Conservation (phyloP, 2,797 vertebrate genomes). For the Melanotaenia pygmaea region DNA sequence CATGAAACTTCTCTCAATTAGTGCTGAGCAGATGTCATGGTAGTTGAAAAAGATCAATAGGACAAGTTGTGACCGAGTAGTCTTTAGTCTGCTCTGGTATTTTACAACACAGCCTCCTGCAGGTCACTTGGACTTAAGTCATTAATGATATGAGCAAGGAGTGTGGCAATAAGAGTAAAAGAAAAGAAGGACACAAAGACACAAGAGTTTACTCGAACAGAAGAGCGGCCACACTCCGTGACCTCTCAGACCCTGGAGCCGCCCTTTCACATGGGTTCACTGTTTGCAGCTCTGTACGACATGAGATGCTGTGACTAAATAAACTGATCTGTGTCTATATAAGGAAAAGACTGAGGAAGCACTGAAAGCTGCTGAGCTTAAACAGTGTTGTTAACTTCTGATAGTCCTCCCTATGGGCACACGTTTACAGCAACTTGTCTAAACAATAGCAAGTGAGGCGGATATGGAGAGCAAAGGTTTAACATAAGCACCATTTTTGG, state of each 20-base stretch:
- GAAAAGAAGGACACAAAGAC: constrained; percentile 60
- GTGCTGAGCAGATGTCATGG: constrained; percentile 74
- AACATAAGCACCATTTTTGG: constrained; percentile 63
- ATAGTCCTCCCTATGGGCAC: constrained; percentile 54
- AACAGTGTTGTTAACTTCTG: constrained; percentile 55
- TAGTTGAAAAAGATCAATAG: constrained; percentile 72
- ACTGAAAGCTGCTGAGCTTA: constrained; percentile 51
- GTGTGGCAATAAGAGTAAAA: constrained; percentile 46
- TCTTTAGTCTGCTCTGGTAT: constrained; percentile 35
- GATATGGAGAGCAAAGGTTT: constrained; percentile 44
- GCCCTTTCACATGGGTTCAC: constrained; percentile 39
- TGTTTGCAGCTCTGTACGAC: constrained; percentile 45
- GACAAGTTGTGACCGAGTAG: constrained; percentile 64
- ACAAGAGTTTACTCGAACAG: constrained; percentile 33
- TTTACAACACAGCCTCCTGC: constrained; percentile 64
- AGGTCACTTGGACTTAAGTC: constrained; percentile 36
- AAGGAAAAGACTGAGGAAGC: constrained; percentile 60
- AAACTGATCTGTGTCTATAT: constrained; percentile 65
- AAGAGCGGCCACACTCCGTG: constrained; percentile 51
- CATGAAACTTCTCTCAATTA: constrained; percentile 68
- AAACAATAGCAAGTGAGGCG: constrained; percentile 74
- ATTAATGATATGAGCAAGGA: constrained; percentile 37
- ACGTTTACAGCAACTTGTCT: constrained; percentile 76
- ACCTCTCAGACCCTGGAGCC: constrained; percentile 46
- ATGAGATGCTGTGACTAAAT: constrained; percentile 42